A percentile compares a stretch with the other conserved stretches of the same genome.
Conservation (phyloP, 2,888 invertebrate genomes). For the Phytoseiulus persimilis region DNA sequence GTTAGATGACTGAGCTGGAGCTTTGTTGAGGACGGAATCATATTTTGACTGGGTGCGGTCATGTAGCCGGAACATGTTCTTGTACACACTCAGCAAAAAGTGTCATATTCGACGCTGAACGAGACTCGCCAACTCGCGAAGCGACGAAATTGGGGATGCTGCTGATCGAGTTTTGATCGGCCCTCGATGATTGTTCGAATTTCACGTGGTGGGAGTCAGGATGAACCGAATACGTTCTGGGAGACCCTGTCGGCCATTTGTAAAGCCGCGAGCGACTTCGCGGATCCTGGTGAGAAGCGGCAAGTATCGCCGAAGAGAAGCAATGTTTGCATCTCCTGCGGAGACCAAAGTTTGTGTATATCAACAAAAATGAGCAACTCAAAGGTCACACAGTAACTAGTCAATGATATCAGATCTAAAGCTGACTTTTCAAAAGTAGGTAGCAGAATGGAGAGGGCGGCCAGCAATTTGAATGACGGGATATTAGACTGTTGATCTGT, state of each 20-base stretch:
- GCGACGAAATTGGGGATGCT: not conserved
- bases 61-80: not conserved
- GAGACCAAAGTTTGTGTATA: not conserved
- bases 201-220: not conserved
- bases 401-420: not conserved
- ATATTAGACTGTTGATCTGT: no score
- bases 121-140: not conserved
- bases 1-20: no score
- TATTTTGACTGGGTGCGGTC: not conserved
- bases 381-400: not conserved
- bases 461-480: not conserved
- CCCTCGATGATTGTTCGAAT: no score
- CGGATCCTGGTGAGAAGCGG: not conserved
- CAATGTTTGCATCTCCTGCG: not conserved
- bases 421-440: not conserved
- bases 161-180: no score
- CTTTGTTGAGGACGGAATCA: no score
- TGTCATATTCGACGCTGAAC: not conserved
- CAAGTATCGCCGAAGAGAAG: not conserved
- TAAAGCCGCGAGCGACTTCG: not conserved
- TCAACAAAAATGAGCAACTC: not conserved
- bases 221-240: not conserved
- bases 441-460: not conserved
- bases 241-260: not conserved
- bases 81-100: not conserved